Conservation (phyloP, 2,797 vertebrate genomes). For the Tympanoctomys barrerae region DNA sequence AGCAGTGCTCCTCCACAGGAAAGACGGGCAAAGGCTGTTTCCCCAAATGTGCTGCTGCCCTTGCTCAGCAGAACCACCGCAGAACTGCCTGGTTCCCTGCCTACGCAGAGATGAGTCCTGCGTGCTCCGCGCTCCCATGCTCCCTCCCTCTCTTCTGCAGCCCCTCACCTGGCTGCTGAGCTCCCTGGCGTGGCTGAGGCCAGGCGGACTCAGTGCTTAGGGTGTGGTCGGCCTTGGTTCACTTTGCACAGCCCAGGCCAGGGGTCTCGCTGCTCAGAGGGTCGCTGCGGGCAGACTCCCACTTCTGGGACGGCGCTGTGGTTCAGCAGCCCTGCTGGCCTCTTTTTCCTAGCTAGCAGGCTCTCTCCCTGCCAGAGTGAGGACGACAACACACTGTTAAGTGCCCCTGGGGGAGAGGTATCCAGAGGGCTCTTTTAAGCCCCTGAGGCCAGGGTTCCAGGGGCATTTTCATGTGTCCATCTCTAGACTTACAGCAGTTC, state of each 20-base stretch:
- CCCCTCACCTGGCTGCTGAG: not conserved
- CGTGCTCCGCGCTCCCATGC: fast-evolving
- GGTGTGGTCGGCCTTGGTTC: not conserved
- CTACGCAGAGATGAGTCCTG: not conserved
- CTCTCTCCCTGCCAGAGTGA: not conserved
- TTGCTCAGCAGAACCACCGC: not conserved
- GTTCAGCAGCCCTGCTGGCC: not conserved
- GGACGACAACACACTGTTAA: not conserved
- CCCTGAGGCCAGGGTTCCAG: not conserved
- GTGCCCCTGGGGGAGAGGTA: not conserved
- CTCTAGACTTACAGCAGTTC: not conserved
- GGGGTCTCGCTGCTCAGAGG: not conserved
- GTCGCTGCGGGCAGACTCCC: not conserved
- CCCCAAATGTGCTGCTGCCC: not conserved
- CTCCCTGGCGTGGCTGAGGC: not conserved
- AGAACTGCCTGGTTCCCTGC: not conserved
- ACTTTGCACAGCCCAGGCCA: not conserved
- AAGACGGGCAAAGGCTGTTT: not conserved
- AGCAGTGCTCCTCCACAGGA: not conserved
- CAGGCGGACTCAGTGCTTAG: not conserved
- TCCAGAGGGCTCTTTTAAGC: not conserved
- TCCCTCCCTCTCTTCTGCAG: too few species aligned
- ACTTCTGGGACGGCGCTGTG: not conserved
- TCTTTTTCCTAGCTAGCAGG: not conserved
- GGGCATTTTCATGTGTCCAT: not conserved